These are phyloP conservation scores for Pangasius mekongensis DNA, from an alignment of 2,797 vertebrate species.

Conservation along the genomic window DNA sequence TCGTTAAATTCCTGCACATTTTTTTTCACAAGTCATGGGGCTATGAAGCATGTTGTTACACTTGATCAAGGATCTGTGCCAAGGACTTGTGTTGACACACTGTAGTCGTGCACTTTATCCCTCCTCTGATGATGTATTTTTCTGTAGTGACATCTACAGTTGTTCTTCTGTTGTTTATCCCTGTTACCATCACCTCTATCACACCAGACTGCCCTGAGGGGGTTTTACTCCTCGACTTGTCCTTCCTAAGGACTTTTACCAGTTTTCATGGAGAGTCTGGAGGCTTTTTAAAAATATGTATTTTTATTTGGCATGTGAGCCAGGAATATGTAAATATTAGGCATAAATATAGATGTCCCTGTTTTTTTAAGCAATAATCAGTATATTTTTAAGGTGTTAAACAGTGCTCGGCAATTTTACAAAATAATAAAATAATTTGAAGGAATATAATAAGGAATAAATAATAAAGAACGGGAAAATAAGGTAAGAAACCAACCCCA, in stretches of 20 bases:
- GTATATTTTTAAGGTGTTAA: neutral
- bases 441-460: neutral
- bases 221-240: neutral
- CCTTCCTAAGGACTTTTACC: neutral
- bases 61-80: constrained; percentile 4
- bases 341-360: neutral
- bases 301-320: neutral
- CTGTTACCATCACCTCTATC: neutral
- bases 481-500: neutral
- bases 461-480: neutral
- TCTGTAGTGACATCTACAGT: neutral
- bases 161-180: constrained; percentile 3
- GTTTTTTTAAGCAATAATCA: neutral
- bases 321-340: neutral
- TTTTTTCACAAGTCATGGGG: neutral
- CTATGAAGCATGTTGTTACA: neutral
- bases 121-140: neutral
- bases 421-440: neutral
- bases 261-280: neutral
- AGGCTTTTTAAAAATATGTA: neutral
- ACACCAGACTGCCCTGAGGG: neutral
- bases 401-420: neutral
- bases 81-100: constrained; percentile 3
- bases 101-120: neutral
- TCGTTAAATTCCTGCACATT: neutral